Evolutionary conservation across 2,113 vertebrate species (phyloP).

Genomic region (Crotalus helleri): DNA sequence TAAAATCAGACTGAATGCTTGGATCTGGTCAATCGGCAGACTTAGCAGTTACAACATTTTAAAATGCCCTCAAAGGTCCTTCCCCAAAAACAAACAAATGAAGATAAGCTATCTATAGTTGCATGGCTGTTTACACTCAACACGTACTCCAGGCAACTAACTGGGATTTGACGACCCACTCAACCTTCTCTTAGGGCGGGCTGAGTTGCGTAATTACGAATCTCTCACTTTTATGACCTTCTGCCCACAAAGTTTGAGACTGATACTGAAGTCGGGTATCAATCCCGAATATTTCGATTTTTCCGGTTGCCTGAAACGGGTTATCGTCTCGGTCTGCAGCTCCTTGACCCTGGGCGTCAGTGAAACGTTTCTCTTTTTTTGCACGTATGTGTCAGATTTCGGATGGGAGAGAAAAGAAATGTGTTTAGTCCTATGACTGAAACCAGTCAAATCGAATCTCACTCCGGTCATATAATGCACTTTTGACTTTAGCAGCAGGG

Average conservation of each 20-base stretch:
- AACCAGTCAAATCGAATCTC: no score
- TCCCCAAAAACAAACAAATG: neutral
- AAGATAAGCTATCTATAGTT: neutral
- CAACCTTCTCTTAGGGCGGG: neutral
- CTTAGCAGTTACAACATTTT: neutral
- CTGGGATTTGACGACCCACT: neutral
- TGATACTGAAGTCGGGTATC: neutral
- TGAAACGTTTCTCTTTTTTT: neutral
- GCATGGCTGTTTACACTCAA: neutral
- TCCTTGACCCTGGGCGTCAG: neutral
- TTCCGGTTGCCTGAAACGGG: neutral
- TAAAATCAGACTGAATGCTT: neutral
- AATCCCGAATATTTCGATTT: neutral
- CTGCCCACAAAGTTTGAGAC: neutral
- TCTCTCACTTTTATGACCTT: neutral
- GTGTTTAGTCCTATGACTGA: neutral
- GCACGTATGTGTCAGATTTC: neutral
- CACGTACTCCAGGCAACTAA: neutral
- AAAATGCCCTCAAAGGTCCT: neutral
- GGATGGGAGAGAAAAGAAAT: neutral
- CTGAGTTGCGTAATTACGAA: neutral
- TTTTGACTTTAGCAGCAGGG: neutral
- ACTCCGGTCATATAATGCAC: neutral
- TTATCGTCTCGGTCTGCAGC: neutral
- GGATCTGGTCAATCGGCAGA: neutral